These are phyloP conservation scores for Gadus chalcogrammus DNA, from an alignment of 2,113 vertebrate species.

Conservation along the genomic window DNA sequence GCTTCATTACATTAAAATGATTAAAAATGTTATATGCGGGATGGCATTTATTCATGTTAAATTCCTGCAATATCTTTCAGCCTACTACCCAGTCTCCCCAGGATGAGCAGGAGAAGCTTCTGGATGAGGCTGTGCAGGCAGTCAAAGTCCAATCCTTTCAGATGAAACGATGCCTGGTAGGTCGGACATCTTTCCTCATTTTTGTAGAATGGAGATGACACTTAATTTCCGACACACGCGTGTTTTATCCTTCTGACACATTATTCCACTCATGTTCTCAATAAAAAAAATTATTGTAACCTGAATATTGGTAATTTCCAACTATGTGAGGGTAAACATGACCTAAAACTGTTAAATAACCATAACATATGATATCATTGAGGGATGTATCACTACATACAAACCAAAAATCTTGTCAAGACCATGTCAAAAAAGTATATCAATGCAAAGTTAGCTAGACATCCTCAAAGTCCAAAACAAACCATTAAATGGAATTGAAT, in stretches of 20 bases:
- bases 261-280: neutral
- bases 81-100: constrained; percentile 95
- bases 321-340: no score
- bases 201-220: neutral
- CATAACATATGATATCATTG: no score
- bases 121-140: constrained; percentile 97
- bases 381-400: no score
- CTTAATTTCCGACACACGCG: no score
- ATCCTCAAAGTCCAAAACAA: no score
- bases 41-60: constrained; percentile 4
- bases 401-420: no score
- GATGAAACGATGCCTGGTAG: constrained; percentile 98
- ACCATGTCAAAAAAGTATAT: no score
- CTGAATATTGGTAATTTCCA: neutral
- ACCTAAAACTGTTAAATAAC: no score
- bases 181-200: constrained; percentile 15
- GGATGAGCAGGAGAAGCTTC: constrained; percentile 97
- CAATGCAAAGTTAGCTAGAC: no score
- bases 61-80: constrained; percentile 56
- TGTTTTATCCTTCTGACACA: neutral
- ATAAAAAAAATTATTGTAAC: neutral
- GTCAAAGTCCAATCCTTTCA: constrained; percentile 99
- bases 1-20: no score
- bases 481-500: no score
- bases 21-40: neutral